A percentile compares a stretch with the other conserved stretches of the same genome.
phyloP scores from a whole-genome alignment of 2,888 invertebrate genomes.

The Gnatocerus cornutus region DNA sequence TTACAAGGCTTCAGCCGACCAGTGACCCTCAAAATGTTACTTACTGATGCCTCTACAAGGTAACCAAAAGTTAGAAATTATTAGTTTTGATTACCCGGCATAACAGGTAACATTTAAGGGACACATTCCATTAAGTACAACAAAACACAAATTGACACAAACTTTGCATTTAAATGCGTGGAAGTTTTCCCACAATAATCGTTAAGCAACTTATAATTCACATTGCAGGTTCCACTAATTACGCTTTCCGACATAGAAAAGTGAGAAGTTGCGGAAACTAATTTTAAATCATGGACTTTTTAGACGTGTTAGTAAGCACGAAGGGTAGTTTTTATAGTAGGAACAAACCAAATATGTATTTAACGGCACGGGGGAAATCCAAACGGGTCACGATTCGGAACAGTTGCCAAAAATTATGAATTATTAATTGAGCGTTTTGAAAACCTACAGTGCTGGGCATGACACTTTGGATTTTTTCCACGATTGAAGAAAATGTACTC shows the following conservation, averaged over 20 bases:
- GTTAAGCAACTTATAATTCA: conserved; percentile 14
- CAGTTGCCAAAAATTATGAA: conserved; percentile 8
- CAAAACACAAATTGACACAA: conserved; percentile 32
- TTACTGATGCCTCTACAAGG: conserved; percentile 54
- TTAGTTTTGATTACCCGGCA: conserved; percentile 47
- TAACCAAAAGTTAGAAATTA: conserved; percentile 49
- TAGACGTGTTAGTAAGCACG: conserved; percentile 13
- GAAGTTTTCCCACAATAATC: conserved; percentile 21
- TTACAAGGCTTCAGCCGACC: conserved; percentile 67
- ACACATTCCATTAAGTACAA: conserved; percentile 29
- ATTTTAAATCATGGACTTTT: conserved; percentile 31
- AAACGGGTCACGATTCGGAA: conserved; percentile 24
- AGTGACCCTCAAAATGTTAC: conserved; percentile 62
- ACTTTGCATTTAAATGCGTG: conserved; percentile 17
- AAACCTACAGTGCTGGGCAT: not conserved
- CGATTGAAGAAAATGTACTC: conserved; percentile 5
- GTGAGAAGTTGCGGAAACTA: conserved; percentile 24
- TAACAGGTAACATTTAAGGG: conserved; percentile 49
- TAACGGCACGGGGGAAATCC: conserved; percentile 10
- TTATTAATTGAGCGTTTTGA: not conserved
- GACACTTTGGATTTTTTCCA: not conserved
- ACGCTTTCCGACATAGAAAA: conserved; percentile 5
- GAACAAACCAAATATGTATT: conserved; percentile 23
- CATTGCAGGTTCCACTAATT: conserved; percentile 26
- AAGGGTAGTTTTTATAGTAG: conserved; percentile 12